Base-by-base conservation (phyloP, 1,140 invertebrate genomes). In the Grapholita molesta region DNA sequence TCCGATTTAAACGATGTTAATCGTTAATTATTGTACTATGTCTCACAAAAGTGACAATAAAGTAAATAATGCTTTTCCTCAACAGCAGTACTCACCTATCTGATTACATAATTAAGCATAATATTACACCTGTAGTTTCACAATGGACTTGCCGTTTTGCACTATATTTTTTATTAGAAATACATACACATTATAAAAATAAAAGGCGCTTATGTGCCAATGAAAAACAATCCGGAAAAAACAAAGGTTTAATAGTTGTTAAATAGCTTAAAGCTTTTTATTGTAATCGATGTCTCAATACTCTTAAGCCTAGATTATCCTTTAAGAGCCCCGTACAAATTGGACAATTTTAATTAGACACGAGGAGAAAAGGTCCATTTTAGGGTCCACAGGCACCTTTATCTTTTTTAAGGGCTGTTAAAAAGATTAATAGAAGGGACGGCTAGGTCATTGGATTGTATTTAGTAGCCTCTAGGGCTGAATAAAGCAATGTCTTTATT, bases 381-480 rank as follows among this genome's bases (percentile, higher is more conserved):
- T 35, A 61, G 55, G 66, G 66, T 72, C 71, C 66, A 12, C 33
- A 71, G 66, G 65, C 35, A 68, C 64, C 66, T 61, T 76, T 78
- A 80, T 81, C 79, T 75, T 72, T 61, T 78, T 72, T 75, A 78
- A 77, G 70, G 79, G 79, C 72, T 78, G 77, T 81, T 75, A 78
- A 74, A 75, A 77, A 81, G 79, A 81, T 81, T 81, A 78, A 81
- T 78, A 76, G 76, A 76, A 81, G 74, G 79, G 76, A 61, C 71
- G 66, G 68, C 38, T 24, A 67, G 73, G 70, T 73, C 77, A 75
- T 78, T 77, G 71, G 70, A 69, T 72, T 52, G 76, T 81, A 78
- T 81, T 81, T 78, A 81, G 76, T 71, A 70, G 71, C 57, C 71
- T 74, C 68, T 9, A 66, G 72, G 70, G 76, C 21, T 66, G 64